Base-by-base conservation (phyloP, 64 coral and sea anemone genomes). In the Acropora tenuis region DNA sequence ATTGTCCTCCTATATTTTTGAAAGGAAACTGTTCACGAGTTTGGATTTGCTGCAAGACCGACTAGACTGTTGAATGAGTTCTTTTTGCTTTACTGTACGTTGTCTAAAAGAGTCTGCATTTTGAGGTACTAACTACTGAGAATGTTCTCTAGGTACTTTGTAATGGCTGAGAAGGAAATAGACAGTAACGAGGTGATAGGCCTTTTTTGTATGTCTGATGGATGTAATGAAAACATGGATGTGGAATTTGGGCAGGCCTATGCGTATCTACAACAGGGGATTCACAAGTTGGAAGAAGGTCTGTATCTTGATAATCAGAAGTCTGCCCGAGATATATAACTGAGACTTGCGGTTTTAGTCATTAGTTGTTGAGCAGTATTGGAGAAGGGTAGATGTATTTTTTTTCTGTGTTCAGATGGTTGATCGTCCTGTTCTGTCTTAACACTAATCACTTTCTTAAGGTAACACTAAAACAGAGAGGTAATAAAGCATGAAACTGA, bases 121-220 rank as follows among this genome's bases (percentile, higher is more conserved):
- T 63, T 63, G 60, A 63, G 8, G 15, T 63, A 71, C 16, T 71
- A 71, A 71, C 3, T 71, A 20, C 30, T 71, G 68, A 71, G 9
- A 71, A 71, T 40, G 6, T 71, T 71, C 68, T 20, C 68, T 71
- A 41, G 68, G 68, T 71, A 71, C 68, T 71, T 71, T 40, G 68
- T 71, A 71, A n/a, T 71, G 68, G 68, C 68, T 20, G 68, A 71
- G 68, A 71, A 71, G 68, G 30, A n/a, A 71, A 71, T 71, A 71
- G 68, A 71, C 68, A 71, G 68, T 40, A 71, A 71, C 68, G 19
- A 71, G 68, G 30, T 1, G 18, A 71, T 71, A 20, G 19, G 68
- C 68, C 68, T 71, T 40, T 71, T 71, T 19, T 71, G 68, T 71
- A n/a, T 71, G 68, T 71, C 68, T 71, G 68, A 71, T 6, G 3